phyloP scores from a whole-genome alignment of 2,797 vertebrate genomes.

The Eospalax fontanierii region DNA sequence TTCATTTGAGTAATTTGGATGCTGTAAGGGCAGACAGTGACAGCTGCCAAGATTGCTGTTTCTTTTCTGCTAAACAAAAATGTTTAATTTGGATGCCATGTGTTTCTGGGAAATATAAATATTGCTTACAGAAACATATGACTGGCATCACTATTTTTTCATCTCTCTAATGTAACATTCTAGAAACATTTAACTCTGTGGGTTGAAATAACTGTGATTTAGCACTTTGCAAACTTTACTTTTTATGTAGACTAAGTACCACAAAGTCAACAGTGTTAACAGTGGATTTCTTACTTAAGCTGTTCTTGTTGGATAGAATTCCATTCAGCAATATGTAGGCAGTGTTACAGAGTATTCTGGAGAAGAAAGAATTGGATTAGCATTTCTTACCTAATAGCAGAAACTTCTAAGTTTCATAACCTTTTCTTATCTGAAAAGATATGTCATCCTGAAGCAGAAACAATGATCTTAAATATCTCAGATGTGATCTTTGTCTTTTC shows the following conservation, averaged over 20 bases:
- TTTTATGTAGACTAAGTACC: background rate
- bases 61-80: constrained; percentile 38
- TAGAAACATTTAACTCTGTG: constrained; percentile 12
- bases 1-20: background rate
- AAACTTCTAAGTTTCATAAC: constrained; percentile 30
- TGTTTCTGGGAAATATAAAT: constrained; percentile 65
- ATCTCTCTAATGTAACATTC: background rate
- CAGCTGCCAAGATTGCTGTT: background rate
- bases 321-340: background rate
- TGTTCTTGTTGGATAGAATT: background rate
- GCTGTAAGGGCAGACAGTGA: background rate
- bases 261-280: background rate
- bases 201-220: background rate
- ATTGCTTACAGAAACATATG: constrained; percentile 31
- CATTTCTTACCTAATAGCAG: constrained; percentile 11
- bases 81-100: constrained; percentile 44
- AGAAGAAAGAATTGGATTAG: background rate
- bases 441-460: background rate
- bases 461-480: background rate
- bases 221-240: background rate
- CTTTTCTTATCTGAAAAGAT: background rate
- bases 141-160: constrained; percentile 21
- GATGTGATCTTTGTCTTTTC: background rate
- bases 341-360: background rate
- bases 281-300: background rate